Evolutionary conservation across 2,888 invertebrate species (phyloP), one percentile per base, ranked within the genome.

Genomic region (Petrolisthes manimaculis): DNA sequence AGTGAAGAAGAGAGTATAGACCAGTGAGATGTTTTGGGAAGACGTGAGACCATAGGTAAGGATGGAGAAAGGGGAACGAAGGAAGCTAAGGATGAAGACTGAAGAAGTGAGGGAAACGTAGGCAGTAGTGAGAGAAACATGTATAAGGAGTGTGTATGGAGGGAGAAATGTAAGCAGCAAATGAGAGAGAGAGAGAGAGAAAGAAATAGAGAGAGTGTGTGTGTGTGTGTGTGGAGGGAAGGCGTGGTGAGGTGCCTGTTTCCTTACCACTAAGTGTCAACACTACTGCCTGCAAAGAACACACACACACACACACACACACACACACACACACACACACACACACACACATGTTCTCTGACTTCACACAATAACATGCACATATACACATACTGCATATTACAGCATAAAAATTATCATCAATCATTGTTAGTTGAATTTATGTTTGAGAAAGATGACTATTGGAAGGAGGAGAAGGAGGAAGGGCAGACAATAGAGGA

Each of bases 181-280:
- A 61, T 9, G n/a, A 71, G 71, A 71, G 71, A 71, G 71, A 18
- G n/a, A 71, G 12, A 18, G 71, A 71, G 71, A n/a, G 71, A 71
- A 1, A 71, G 71, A 71, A 3, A 71, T 0, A n/a, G n/a, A n/a
- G 18, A 71, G 71, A 3, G 71, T 6, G 37, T 37, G 37, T 37
- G 37, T 37, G 37, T 37, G 37, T 37, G 37, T 37, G 37, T 37
- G 37, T 37, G 37, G 37, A 37, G 37, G 37, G 37, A 37, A 37
- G 37, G 37, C 37, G 37, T 37, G 37, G 37, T 37, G 37, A 37
- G 37, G 37, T 37, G 37, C 37, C 37, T 1, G 37, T 37, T 37
- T 2, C 37, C 37, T 37, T 37, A 37, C 37, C 37, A 37, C 37
- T 37, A 37, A 37, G 37, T 37, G 37, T 37, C 37, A 37, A 37